Evolutionary conservation across 2,797 vertebrate species (phyloP), one percentile per base, ranked within the genome.

Genomic region (Agapornis canus): DNA sequence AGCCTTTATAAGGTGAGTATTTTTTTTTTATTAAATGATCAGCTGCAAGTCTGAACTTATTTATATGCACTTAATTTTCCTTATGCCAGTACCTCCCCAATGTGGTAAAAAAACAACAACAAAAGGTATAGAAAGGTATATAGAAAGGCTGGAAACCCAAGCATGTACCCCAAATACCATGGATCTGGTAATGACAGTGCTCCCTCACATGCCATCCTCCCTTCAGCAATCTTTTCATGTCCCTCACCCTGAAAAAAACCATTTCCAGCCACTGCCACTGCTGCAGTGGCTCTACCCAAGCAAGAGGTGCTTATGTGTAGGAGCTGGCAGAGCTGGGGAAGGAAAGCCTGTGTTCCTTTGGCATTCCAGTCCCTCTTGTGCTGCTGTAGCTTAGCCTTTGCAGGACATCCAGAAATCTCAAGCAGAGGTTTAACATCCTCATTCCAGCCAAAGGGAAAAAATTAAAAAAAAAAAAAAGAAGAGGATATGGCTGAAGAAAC

Each of bases 91-190:
- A 29, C 42, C 22, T 66, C n/a, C 2, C 2, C 29, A 68, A 1
- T 6, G 13, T 17, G 4, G 18, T 42, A 35, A 26, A 14, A 75
- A 48, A 37, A 26, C 25, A 47, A 26, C 25, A 47, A 37, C 21
- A 39, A 37, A 11, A 25, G 1, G 11, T 11, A 26, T 1, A 52
- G 8, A 61, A 76, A 45, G 20, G 42, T 20, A 43, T 45, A 45
- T 9, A 82, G 32, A 35, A 75, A 68, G 15, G 5, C 15, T 61
- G 42, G 51, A 42, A 52, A 92, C n/a, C 26, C 60, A 32, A 61
- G 20, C 0, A 0, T 21, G 8, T 29, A 59, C 12, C 17, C 20
- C 42, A 39, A 25, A 45, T n/a, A 48, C 10, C 37, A 35, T 2
- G 3, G n/a, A 31, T 17, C 32, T 59, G 27, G 3, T 56, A 45